Conservation (phyloP, 2,888 invertebrate genomes). For the Mythimna impura region DNA sequence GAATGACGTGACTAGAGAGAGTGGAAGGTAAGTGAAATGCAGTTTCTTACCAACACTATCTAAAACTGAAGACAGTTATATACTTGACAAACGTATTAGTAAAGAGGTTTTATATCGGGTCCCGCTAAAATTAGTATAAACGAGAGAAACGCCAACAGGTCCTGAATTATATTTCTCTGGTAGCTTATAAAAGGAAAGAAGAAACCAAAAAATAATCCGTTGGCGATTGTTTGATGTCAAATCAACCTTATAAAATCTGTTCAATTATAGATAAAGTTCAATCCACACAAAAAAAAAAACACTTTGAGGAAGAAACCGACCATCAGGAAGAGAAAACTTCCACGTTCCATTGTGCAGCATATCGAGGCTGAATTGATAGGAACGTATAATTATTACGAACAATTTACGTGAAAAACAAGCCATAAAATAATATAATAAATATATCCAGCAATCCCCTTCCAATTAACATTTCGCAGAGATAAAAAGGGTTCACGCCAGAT, state of each 20-base stretch:
- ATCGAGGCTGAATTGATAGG: neutral
- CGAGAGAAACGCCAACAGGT: neutral
- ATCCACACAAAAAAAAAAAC: neutral
- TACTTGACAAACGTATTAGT: conserved; percentile 1
- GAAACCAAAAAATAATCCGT: neutral
- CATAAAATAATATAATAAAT: conserved; percentile 31
- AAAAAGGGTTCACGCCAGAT: conserved; percentile 63
- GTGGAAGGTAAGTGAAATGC: conserved; percentile 13
- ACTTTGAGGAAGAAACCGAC: neutral
- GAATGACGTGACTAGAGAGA: neutral
- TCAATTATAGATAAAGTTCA: neutral
- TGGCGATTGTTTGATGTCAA: neutral
- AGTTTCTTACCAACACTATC: conserved; percentile 9
- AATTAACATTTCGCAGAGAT: conserved; percentile 62
- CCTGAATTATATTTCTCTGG: neutral
- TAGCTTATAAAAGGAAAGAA: neutral
- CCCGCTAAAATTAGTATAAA: conserved; percentile 1
- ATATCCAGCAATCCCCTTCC: conserved; percentile 38
- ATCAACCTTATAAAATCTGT: neutral
- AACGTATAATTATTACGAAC: neutral
- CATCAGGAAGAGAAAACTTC: neutral
- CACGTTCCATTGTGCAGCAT: neutral
- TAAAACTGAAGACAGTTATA: neutral
- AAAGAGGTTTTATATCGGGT: neutral
- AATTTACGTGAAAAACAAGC: conserved; percentile 3